Evolutionary conservation across 1,140 invertebrate genomes (phyloP), one percentile per base, ranked within the genome.

Genomic region (Caerostris extrusa): DNA sequence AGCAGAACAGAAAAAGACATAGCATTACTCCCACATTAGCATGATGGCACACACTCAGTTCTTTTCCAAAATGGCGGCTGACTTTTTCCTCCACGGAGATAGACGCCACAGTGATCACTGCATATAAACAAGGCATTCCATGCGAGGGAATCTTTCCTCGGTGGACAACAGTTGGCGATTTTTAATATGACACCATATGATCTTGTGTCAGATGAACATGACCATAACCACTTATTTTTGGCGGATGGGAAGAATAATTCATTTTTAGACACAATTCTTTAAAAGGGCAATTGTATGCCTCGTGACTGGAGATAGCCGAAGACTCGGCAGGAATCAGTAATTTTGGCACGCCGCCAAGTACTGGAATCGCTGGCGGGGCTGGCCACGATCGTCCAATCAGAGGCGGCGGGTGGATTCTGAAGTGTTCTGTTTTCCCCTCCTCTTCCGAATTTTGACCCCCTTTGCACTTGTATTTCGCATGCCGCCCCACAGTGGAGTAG

Each of bases 251-350:
- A 58, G 90, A 61, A 91, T 92, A 85, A 92, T 92, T 92, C 90
- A 92, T 92, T 92, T 92, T 85, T 50, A 82, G 90, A 91, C 87
- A 89, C 87, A 58, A 91, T 91, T 91, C 90, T 91, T 91, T 91
- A 91, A 91, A 91, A 91, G 90, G 90, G 90, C 90, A 82, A 91
- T 91, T 85, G 90, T 19, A 61, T 17, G 71, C 90, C 82, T 92
- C 90, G 90, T 85, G 90, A 92, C 90, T 85, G 10, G 69, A 34
- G 90, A 57, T 61, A 91, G 81, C 61, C 77, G 82, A 60, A 90
- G 50, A 53, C 64, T 77, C 67, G 82, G 6, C 55, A 69, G 83
- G 53, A 87, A 90, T 90, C 90, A 60, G 71, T 55, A 82, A 91
- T 91, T n/a, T 92, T 92, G 90, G 90, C 90, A 85, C 82, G 90